Conservation (phyloP, 1,140 invertebrate genomes). For the Acromyrmex echinatior region DNA sequence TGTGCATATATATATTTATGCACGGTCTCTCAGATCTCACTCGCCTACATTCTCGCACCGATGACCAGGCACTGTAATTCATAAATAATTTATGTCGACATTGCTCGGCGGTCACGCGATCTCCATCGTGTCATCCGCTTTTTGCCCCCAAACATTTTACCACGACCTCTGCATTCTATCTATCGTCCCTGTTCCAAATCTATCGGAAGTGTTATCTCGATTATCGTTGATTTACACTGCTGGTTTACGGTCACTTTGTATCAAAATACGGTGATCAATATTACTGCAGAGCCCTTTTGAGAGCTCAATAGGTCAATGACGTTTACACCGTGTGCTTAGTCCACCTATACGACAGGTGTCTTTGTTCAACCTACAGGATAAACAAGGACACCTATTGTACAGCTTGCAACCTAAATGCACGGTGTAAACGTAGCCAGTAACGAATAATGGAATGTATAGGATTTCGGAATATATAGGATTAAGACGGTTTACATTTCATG, state of each 20-base stretch:
- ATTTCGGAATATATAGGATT: neutral
- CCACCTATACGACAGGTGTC: no score
- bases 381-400: no score
- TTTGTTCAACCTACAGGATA: no score
- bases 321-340: no score
- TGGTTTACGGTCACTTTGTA: slow-evolving; percentile 16
- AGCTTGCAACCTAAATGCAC: no score
- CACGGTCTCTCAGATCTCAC: neutral
- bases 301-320: neutral
- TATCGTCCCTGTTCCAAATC: slow-evolving; percentile 40
- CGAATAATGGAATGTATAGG: neutral
- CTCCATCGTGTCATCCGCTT: slow-evolving; percentile 67
- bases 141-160: slow-evolving; percentile 22
- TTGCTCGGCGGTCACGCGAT: slow-evolving; percentile 66
- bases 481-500: neutral
- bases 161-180: neutral
- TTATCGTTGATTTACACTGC: slow-evolving; percentile 18
- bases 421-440: neutral
- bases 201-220: slow-evolving; percentile 28
- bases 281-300: slow-evolving; percentile 3
- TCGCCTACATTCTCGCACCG: neutral
- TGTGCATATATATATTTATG: no score
- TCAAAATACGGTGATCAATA: slow-evolving; percentile 34
- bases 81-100: slow-evolving; percentile 71
- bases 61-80: slow-evolving; percentile 46